Conservation (phyloP, 2,113 vertebrate species). For the Anguilla rostrata region DNA sequence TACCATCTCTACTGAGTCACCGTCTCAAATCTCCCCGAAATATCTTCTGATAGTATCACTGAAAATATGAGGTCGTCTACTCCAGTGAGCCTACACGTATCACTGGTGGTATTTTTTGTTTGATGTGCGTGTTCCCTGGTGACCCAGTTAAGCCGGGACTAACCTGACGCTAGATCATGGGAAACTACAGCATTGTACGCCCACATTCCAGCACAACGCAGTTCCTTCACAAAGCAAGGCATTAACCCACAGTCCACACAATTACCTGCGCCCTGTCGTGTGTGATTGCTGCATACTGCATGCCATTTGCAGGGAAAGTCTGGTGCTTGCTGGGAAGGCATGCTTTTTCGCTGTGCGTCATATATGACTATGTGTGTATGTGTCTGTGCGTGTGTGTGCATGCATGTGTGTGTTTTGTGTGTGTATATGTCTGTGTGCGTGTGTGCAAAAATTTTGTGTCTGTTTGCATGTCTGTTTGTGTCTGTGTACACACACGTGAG, state of each 20-base stretch:
- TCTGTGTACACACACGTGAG: too few species aligned
- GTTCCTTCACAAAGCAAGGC: slow-evolving; percentile 18
- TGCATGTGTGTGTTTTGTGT: neutral
- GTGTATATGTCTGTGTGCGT: neutral
- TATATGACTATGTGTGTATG: neutral
- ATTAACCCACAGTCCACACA: slow-evolving; percentile 12
- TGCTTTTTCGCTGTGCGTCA: neutral
- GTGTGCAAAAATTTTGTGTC: too few species aligned
- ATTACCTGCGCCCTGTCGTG: neutral
- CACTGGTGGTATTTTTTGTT: neutral
- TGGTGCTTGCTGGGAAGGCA: neutral
- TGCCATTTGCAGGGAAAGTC: neutral
- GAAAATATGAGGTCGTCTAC: slow-evolving; percentile 21
- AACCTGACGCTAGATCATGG: slow-evolving; percentile 11
- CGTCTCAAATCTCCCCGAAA: neutral
- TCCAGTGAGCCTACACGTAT: slow-evolving; percentile 16
- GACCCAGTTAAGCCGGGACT: slow-evolving; percentile 32
- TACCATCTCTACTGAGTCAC: neutral
- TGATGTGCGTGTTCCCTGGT: slow-evolving; percentile 24
- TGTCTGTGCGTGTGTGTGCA: neutral
- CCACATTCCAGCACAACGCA: slow-evolving; percentile 28
- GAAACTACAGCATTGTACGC: slow-evolving; percentile 29
- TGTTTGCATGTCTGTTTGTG: too few species aligned
- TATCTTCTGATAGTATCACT: neutral
- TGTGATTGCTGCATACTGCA: neutral